Evolutionary conservation across 1,140 invertebrate species (phyloP), one percentile per base, ranked within the genome.

Genomic region (Eupeodes corollae): DNA sequence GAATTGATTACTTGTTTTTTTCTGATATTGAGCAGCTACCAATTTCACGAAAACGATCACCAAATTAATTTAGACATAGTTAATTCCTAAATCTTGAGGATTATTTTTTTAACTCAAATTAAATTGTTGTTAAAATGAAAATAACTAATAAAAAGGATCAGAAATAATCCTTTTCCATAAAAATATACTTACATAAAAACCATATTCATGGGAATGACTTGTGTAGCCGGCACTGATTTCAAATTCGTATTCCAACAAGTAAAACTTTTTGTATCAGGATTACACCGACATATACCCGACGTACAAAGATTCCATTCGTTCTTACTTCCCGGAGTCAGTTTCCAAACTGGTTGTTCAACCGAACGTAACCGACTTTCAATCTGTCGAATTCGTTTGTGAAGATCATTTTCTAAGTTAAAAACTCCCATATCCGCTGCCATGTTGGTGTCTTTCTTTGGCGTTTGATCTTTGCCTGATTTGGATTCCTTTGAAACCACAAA

Each of bases 271-370:
- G 57, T 77, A 68, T 61, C 84, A 83, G 57, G 63, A 52, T 58
- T 61, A 46, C 63, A 66, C 19, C 79, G 78, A 52, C 84, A 88
- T 5, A 77, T 75, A 1, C 79, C 80, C 47, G 79, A 77, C 1
- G 75, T 72, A 60, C 85, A 88, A 21, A 79, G 71, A n/a, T 79
- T 74, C 84, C 84, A 88, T 39, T 72, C 78, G 58, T 13, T 77
- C 73, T 49, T 75, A 70, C 37, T 70, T 64, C 51, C 71, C 66
- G 42, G 76, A 19, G 57, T 51, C 51, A 83, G 72, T 44, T 75
- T 75, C 84, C 84, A 88, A 35, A 83, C 81, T 79, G 83, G 77
- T 63, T 86, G 82, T 67, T 87, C 84, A 49, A 87, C 77, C 1
- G 83, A 81, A 49, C 80, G 68, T 10, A 87, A 58, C 44, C 82